phyloP scores from a whole-genome alignment of 1,140 invertebrate genomes.

The Nymphalis io region DNA sequence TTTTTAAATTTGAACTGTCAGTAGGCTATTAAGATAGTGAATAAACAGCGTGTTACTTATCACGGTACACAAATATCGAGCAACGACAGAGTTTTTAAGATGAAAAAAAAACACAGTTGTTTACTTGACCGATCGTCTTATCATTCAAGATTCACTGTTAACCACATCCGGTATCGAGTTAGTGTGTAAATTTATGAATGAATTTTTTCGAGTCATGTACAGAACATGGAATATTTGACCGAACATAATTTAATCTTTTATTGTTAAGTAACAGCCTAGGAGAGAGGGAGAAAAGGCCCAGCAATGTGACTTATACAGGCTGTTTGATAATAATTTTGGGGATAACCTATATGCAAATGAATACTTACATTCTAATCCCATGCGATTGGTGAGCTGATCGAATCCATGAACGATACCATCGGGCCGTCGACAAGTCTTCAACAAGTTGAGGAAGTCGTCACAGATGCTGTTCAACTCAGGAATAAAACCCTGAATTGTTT shows the following conservation, averaged over 20 bases:
- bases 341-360: no score
- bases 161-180: constrained; percentile 5
- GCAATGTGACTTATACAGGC: no score
- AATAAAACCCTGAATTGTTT: constrained; percentile 88
- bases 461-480: constrained; percentile 88
- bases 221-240: background rate
- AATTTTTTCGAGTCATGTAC: constrained; percentile 11
- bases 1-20: background rate
- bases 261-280: no score
- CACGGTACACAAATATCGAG: constrained; percentile 2
- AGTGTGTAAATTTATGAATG: constrained; percentile 11
- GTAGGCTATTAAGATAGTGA: constrained; percentile 10
- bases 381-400: constrained; percentile 87
- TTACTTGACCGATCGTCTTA: background rate
- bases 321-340: no score
- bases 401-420: constrained; percentile 82
- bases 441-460: constrained; percentile 88
- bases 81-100: constrained; percentile 7
- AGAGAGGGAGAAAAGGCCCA: no score
- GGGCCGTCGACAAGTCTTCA: constrained; percentile 80
- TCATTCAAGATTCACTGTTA: constrained; percentile 11
- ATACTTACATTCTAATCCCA: constrained; percentile 89
- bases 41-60: background rate
- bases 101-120: background rate
- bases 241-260: background rate